A percentile compares a stretch with the other conserved stretches of the same genome.
Conservation (phyloP, 1,140 invertebrate genomes). For the Macrobrachium rosenbergii region DNA sequence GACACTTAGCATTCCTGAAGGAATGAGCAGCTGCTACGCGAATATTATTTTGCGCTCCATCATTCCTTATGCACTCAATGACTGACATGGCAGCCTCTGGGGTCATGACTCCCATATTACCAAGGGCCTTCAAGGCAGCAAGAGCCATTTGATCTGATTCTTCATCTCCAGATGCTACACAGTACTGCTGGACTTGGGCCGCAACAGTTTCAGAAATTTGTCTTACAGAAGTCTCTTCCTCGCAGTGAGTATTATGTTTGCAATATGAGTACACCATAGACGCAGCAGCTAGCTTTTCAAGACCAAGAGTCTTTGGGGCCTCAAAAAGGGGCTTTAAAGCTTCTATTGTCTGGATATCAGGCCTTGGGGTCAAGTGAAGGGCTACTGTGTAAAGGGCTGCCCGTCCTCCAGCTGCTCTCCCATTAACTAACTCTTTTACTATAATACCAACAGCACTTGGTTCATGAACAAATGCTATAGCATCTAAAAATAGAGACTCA, state of each 20-base stretch:
- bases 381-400: too few relatives aligned
- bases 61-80: slow-evolving; percentile 16
- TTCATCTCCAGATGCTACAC: slow-evolving; percentile 13
- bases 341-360: too few relatives aligned
- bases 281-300: too few relatives aligned
- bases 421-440: too few relatives aligned
- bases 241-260: background rate
- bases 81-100: slow-evolving; percentile 10
- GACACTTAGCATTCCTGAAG: slow-evolving; percentile 18
- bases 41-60: slow-evolving; percentile 1
- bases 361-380: too few relatives aligned
- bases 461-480: too few relatives aligned
- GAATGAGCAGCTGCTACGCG: slow-evolving; percentile 42
- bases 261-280: background rate
- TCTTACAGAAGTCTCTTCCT: background rate
- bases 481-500: too few relatives aligned
- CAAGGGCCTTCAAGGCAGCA: slow-evolving; percentile 26
- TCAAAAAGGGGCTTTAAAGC: too few relatives aligned
- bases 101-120: slow-evolving; percentile 45
- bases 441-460: too few relatives aligned
- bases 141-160: slow-evolving; percentile 10
- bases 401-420: too few relatives aligned
- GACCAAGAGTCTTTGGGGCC: too few relatives aligned
- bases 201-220: background rate
- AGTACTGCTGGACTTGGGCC: background rate